Conservation (phyloP, 2,888 invertebrate genomes). For the Ditylenchus weischeri region DNA sequence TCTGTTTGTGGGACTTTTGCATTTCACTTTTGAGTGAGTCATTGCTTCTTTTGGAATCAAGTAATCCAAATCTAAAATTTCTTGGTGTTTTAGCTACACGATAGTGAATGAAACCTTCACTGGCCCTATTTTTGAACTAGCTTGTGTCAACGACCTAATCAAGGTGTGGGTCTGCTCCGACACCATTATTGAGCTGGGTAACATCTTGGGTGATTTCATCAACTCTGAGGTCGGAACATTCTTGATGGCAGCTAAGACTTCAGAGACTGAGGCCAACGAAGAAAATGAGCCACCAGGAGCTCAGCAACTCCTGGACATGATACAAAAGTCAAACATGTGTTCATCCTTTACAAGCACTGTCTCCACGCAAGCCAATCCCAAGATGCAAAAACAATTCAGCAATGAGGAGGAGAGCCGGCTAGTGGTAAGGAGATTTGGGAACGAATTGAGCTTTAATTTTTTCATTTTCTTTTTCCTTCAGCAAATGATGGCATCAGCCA, state of each 20-base stretch:
- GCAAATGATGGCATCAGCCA: conserved; percentile 41
- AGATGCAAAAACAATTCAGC: background rate
- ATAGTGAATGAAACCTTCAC: conserved; percentile 12
- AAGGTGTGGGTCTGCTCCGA: conserved; percentile 53
- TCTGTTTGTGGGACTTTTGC: conserved; percentile 20
- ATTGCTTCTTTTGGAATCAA: background rate
- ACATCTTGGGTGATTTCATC: conserved; percentile 42
- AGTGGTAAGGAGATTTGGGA: background rate
- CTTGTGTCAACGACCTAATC: conserved; percentile 19
- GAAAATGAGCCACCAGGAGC: background rate
- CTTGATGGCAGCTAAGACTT: background rate
- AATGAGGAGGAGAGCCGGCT: conserved; percentile 19
- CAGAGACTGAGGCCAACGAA: background rate
- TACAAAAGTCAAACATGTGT: background rate
- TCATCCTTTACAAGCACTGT: background rate
- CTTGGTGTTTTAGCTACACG: background rate
- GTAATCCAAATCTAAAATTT: background rate
- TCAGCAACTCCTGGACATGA: background rate
- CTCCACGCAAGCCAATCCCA: background rate
- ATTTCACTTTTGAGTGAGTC: conserved; percentile 14
- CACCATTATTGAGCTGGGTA: conserved; percentile 46
- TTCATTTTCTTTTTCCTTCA: background rate
- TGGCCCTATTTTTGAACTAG: conserved; percentile 21
- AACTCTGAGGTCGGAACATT: conserved; percentile 35
- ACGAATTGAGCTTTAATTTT: too few species aligned